Evolutionary conservation across 2,888 invertebrate species (phyloP).

Genomic region (Polylopha cassiicola): DNA sequence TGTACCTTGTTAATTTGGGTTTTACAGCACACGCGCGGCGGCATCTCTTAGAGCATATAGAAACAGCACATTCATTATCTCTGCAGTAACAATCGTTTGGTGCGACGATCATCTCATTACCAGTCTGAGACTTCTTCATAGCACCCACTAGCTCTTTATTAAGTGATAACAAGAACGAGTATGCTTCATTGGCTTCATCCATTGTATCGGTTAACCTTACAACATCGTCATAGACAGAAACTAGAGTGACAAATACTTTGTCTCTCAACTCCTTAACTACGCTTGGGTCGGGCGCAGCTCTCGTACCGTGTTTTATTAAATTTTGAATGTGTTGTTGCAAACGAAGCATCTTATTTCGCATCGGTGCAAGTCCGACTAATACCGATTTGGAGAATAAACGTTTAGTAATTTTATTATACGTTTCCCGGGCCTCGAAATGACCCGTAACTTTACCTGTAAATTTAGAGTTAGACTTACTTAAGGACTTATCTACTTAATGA

Average conservation of each 20-base stretch:
- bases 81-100: constrained; percentile 47
- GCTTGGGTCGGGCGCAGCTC: constrained; percentile 27
- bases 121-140: constrained; percentile 49
- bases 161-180: constrained; percentile 38
- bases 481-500: no score
- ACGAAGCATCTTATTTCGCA: constrained; percentile 32
- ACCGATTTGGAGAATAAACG: constrained; percentile 36
- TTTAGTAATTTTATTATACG: constrained; percentile 40
- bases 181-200: constrained; percentile 36
- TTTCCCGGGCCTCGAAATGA: constrained; percentile 39
- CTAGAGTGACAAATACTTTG: constrained; percentile 38
- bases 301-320: constrained; percentile 37
- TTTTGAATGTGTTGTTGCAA: constrained; percentile 34
- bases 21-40: constrained; percentile 44
- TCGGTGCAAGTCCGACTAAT: constrained; percentile 29
- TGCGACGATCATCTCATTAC: constrained; percentile 43
- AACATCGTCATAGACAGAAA: constrained; percentile 39
- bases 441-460: constrained; percentile 23
- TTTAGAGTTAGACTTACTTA: not conserved
- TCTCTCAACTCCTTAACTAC: constrained; percentile 39
- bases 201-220: constrained; percentile 26
- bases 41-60: constrained; percentile 45
- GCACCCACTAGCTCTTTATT: constrained; percentile 46
- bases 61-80: constrained; percentile 38
- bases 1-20: constrained; percentile 40